Conservation (phyloP, 2,888 invertebrate species). For the Lampropteryx suffumata region DNA sequence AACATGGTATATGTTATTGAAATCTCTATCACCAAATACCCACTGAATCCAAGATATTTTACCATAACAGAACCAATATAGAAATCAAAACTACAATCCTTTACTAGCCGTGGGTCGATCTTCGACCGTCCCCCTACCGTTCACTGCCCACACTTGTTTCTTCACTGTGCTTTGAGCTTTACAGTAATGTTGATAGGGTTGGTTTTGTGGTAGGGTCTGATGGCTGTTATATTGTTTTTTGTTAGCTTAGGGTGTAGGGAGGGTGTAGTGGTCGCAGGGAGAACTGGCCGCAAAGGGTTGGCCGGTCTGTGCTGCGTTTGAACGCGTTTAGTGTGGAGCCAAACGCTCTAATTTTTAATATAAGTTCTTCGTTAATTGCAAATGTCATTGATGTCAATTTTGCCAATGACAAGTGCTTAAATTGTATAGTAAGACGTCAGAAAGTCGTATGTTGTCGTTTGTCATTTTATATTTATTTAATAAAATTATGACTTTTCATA, state of each 20-base stretch:
- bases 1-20: conserved; percentile 17
- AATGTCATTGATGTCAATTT: too few species aligned
- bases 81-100: conserved; percentile 77
- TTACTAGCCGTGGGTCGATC: conserved; percentile 72
- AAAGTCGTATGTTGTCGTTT: too few species aligned
- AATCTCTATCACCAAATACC: conserved; percentile 17
- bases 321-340: conserved; percentile 28
- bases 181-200: conserved; percentile 38
- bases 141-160: conserved; percentile 62
- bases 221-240: conserved; percentile 67
- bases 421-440: too few species aligned
- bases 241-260: conserved; percentile 58
- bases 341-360: neutral
- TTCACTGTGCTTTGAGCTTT: conserved; percentile 7
- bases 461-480: too few species aligned
- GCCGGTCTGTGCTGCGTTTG: conserved; percentile 65
- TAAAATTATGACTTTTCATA: too few species aligned
- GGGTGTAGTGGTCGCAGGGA: conserved; percentile 81
- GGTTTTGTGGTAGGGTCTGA: conserved; percentile 35
- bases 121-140: conserved; percentile 62
- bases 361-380: too few species aligned
- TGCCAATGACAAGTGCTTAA: too few species aligned
- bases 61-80: conserved; percentile 38
- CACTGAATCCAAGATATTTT: conserved; percentile 23
- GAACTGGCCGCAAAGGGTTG: conserved; percentile 80